phyloP scores from a whole-genome alignment of 2,113 vertebrate genomes.

The Stomatorhinus ivindoensis region DNA sequence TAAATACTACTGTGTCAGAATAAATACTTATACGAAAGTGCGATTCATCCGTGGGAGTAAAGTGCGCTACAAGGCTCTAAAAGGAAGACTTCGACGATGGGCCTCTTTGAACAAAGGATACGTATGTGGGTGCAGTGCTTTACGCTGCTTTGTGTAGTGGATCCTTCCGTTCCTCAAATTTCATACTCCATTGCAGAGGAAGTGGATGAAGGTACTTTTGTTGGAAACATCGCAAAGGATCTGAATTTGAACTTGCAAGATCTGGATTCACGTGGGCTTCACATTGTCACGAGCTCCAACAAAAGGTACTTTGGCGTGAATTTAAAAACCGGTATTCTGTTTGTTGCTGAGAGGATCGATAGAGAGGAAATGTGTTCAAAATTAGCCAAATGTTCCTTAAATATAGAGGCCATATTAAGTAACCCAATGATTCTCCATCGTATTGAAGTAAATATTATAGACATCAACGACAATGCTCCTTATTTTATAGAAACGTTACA shows the following conservation, averaged over 20 bases:
- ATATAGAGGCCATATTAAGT: slow-evolving; percentile 57
- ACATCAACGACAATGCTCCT: slow-evolving; percentile 56
- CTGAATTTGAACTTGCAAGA: slow-evolving; percentile 49
- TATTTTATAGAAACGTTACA: slow-evolving; percentile 33
- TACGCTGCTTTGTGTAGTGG: not conserved
- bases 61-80: not conserved
- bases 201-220: slow-evolving; percentile 50
- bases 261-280: slow-evolving; percentile 53
- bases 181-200: slow-evolving; percentile 57
- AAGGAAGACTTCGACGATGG: not conserved
- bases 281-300: slow-evolving; percentile 47
- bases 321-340: slow-evolving; percentile 52
- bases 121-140: not conserved
- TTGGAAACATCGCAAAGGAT: slow-evolving; percentile 62
- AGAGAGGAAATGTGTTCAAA: slow-evolving; percentile 57
- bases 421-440: slow-evolving; percentile 56
- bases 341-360: slow-evolving; percentile 50
- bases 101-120: not conserved
- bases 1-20: not conserved
- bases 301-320: slow-evolving; percentile 58
- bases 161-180: slow-evolving; percentile 39
- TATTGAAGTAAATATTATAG: slow-evolving; percentile 48
- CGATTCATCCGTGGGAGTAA: not conserved
- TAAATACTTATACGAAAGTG: not conserved
- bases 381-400: slow-evolving; percentile 45